phyloP scores from a whole-genome alignment of 2,113 vertebrate genomes.

The Solea solea region DNA sequence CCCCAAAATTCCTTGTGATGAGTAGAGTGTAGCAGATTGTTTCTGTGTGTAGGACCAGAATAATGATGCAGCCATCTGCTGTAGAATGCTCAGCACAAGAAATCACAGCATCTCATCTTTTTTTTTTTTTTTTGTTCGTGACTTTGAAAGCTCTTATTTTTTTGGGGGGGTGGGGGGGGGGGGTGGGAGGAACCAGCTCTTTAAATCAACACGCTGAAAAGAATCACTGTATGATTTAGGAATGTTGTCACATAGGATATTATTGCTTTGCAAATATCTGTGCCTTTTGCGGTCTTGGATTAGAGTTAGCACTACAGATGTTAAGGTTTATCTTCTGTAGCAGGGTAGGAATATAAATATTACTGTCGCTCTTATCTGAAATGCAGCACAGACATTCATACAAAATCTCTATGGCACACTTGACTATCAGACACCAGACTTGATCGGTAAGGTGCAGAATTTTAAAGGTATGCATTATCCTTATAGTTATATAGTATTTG shows the following conservation, averaged over 20 bases:
- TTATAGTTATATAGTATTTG: conserved; percentile 24
- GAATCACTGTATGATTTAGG: conserved; percentile 70
- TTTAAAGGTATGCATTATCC: conserved; percentile 26
- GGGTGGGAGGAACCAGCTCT: conserved; percentile 38
- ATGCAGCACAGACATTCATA: conserved; percentile 46
- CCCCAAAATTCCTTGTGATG: conserved; percentile 47
- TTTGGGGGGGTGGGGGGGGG: not conserved
- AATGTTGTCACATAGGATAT: conserved; percentile 74
- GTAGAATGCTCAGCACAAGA: conserved; percentile 68
- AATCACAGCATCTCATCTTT: conserved; percentile 68
- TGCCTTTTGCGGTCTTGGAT: conserved; percentile 76
- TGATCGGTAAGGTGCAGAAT: conserved; percentile 39
- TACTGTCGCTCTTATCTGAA: conserved; percentile 56
- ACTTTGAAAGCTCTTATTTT: conserved; percentile 66
- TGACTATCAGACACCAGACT: conserved; percentile 53
- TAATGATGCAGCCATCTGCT: conserved; percentile 73
- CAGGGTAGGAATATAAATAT: conserved; percentile 67
- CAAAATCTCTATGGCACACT: conserved; percentile 52
- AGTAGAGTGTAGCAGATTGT: conserved; percentile 61
- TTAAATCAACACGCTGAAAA: conserved; percentile 57
- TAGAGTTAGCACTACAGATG: conserved; percentile 70
- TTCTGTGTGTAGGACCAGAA: conserved; percentile 57
- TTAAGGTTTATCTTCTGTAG: conserved; percentile 70
- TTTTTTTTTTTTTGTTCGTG: conserved; percentile 52
- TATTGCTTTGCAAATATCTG: conserved; percentile 79